Base-by-base conservation (phyloP, 2,888 invertebrate species). In the Cerceris rybyensis region DNA sequence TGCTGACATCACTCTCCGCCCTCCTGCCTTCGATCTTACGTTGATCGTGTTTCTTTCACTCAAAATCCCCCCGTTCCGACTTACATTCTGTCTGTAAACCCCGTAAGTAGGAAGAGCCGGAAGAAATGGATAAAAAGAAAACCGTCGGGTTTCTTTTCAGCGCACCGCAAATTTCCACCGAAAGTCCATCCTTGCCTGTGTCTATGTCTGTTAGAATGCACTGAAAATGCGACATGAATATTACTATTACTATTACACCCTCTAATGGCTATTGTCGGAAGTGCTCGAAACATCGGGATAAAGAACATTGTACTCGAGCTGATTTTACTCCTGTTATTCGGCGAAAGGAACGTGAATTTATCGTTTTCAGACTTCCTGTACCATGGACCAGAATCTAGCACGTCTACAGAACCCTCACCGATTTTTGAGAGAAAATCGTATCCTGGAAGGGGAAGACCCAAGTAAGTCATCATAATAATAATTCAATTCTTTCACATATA, bases 371-470 rank as follows among this genome's bases (percentile, higher is more conserved):
- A 92, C 92, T 92, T 92, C 91, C 88, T 92, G 90, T 92, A 92
- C 91, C 92, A 92, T 90, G 92, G 92, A 89, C 92, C 92, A 91
- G 92, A 93, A 91, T 93, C 93, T 89, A 93, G 93, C 91, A 93
- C 93, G 90, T 93, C 93, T 88, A 92, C 93, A 88, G 93, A 93
- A 91, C 92, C 93, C 90, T 93, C 93, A 89, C 93, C 93, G 88
- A 90, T 93, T 90, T 92, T 91, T 90, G 93, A 93, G 91, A 92
- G 93, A 92, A 92, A 92, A 92, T 92, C 92, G 90, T 92, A 92
- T 91, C 92, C 92, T 90, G 90, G 92, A 92, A 89, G 92, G 90
- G 92, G 92, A 91, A 80, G 91, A 92, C 91, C 92, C 92, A 92
- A 92, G 92, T 92, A 73, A 88, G 91, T 28, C 0, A 1, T 6